phyloP scores from a whole-genome alignment of 2,888 invertebrate genomes.

The Pristionchus fissidentatus region DNA sequence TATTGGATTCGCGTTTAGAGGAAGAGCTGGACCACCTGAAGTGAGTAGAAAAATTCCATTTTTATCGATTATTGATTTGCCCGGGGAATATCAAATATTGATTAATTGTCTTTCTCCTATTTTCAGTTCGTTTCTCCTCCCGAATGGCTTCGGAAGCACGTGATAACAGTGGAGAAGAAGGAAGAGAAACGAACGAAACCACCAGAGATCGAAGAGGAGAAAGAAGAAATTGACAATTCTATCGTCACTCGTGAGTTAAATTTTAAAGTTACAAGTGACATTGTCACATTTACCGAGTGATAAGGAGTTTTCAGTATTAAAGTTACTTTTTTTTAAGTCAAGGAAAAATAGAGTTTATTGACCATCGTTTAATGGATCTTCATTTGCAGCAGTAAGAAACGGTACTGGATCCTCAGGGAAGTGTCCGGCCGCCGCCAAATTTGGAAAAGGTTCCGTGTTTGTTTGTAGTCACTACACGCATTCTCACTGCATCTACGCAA shows the following conservation, averaged over 20 bases:
- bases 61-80: no score
- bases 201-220: constrained; percentile 5
- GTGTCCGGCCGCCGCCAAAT: neutral
- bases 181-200: neutral
- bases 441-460: neutral
- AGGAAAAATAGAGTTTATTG: no score
- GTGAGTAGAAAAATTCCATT: no score
- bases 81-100: no score
- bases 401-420: neutral
- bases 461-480: neutral
- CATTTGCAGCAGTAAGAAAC: constrained; percentile 9
- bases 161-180: constrained; percentile 17
- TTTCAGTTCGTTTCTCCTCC: neutral
- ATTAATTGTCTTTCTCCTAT: neutral
- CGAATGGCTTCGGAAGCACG: constrained; percentile 27
- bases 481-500: neutral
- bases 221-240: constrained; percentile 11
- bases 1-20: constrained; percentile 13
- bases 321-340: no score
- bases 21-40: constrained; percentile 20
- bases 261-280: no score
- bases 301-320: no score
- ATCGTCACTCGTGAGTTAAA: neutral
- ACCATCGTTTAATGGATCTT: neutral
- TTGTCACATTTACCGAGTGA: no score